These are phyloP conservation scores for Fistularia tabacaria DNA, from an alignment of 2,797 vertebrate species.

Conservation along the genomic window DNA sequence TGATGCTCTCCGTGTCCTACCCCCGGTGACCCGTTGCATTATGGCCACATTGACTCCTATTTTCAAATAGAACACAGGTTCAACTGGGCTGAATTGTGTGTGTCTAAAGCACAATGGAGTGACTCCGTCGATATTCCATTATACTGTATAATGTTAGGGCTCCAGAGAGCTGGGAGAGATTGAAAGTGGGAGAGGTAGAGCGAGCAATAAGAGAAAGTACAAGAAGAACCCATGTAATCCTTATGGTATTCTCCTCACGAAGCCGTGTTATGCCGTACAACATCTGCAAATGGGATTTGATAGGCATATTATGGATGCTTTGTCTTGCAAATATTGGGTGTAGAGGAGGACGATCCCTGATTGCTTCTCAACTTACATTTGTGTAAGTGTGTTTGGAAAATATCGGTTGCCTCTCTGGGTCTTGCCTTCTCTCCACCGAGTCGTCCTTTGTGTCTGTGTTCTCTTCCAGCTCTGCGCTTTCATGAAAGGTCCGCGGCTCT, in stretches of 20 bases:
- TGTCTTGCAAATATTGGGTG: slow-evolving; percentile 48
- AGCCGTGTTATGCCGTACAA: slow-evolving; percentile 28
- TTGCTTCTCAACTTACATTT: slow-evolving; percentile 42
- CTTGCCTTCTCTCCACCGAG: slow-evolving; percentile 1
- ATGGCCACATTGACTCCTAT: slow-evolving; percentile 37
- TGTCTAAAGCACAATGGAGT: slow-evolving; percentile 54
- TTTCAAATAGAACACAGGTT: slow-evolving; percentile 40
- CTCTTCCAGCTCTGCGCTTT: slow-evolving; percentile 24
- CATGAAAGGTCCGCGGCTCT: slow-evolving; percentile 12
- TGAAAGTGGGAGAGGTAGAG: slow-evolving; percentile 26
- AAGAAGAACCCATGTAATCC: slow-evolving; percentile 50
- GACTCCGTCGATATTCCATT: slow-evolving; percentile 62
- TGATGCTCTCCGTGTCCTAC: slow-evolving; percentile 17
- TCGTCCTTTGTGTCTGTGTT: slow-evolving; percentile 23
- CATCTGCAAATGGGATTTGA: slow-evolving; percentile 61
- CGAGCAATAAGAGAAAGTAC: slow-evolving; percentile 35
- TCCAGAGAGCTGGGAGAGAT: slow-evolving; percentile 41
- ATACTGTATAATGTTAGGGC: slow-evolving; percentile 56
- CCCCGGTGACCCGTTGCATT: slow-evolving; percentile 23
- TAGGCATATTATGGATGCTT: slow-evolving; percentile 44
- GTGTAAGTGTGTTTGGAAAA: slow-evolving; percentile 36
- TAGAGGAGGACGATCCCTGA: slow-evolving; percentile 27
- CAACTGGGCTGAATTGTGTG: slow-evolving; percentile 40
- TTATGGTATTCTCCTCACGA: slow-evolving; percentile 35
- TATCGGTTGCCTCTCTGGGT: slow-evolving; percentile 13